Base-by-base conservation (phyloP, 1,140 invertebrate species). In the Cotesia chilonis region DNA sequence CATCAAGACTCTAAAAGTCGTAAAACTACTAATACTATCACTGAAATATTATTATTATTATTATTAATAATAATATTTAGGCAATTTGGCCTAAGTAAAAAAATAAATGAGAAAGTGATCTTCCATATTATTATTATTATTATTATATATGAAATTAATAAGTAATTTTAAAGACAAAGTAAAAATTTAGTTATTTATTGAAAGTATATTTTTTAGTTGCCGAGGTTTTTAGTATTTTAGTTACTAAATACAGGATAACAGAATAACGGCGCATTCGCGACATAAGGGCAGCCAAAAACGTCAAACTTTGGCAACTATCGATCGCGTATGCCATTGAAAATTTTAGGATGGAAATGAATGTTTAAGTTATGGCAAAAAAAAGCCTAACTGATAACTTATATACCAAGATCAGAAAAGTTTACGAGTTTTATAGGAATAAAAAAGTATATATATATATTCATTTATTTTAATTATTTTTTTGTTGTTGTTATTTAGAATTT, bases 1-100 rank as follows among this genome's bases (percentile, higher is more conserved):
- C 20, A 55, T 14, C 28, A 65, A 17, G 41, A 68, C 51, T 55
- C 41, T 55, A n/a, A 68, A 10, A 71, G 51, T 71, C 61, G 20
- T 20, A 36, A 65, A 55, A 57, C 9, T 35, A 70, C 35, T 35
- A 64, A 17, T 47, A 47, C 10, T 47, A 47, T 47, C 10, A 63
- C 60, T 41, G 7, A 55, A 38, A 20, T 38, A 41, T 12, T 38
- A 20, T 6, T 47, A 47, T 9, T 47, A 47, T 12, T 38, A 20
- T 6, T 47, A 47, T 9, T 47, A 47, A 0, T 65, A 51, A 37
- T 71, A 51, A 37, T 71, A 28, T 63, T 36, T 17, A 17, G 41
- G 60, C 47, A 38, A 52, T 47, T 54, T 66, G 38, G 59, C 41
- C 41, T 47, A 47, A 47, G 6, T 47, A 10, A 6, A 28, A 28